Evolutionary conservation across 1,140 invertebrate genomes (phyloP), one percentile per base, ranked within the genome.

Genomic region (Listronotus oregonensis): DNA sequence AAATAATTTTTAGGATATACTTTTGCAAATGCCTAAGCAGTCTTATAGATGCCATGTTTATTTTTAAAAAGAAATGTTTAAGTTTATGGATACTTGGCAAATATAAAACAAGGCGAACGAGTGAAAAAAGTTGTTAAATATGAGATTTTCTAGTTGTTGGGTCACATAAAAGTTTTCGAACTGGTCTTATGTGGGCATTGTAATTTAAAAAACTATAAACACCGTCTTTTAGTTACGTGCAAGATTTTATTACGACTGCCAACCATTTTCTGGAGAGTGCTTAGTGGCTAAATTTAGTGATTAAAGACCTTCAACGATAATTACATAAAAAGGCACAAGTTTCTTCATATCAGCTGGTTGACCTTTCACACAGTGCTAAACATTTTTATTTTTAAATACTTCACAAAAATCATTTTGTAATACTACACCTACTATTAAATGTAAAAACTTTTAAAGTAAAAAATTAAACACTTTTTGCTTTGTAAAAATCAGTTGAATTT

Each of bases 61-160:
- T 61, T 61, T 27, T 42, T 14, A 56, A 40, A 14, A 37, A 21
- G 17, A 31, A 15, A 37, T 11, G 15, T 31, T 43, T 56, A 14
- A 56, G 15, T 64, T 27, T 64, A 65, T 31, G 39, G 14, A 34
- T 27, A 56, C 51, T 42, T 39, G 63, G 63, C 63, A 70, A 67
- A 52, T 62, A 60, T 46, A 66, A 64, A 56, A 49, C 46, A 39
- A 46, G 37, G 32, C 63, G 62, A 61, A 64, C 71, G 70, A 72
- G 57, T 66, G 61, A 71, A 66, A 71, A 43, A 62, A 66, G 67
- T 73, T 73, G 73, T 75, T 75, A 70, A 68, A 70, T 70, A 70
- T 73, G 70, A 72, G 71, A 75, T 75, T 68, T 65, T 71, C 68
- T 75, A 75, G 71, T 73, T 70, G 68, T 72, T 75, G 71, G 71